Conservation (phyloP, 2,888 invertebrate genomes). For the Drosophila testacea region DNA sequence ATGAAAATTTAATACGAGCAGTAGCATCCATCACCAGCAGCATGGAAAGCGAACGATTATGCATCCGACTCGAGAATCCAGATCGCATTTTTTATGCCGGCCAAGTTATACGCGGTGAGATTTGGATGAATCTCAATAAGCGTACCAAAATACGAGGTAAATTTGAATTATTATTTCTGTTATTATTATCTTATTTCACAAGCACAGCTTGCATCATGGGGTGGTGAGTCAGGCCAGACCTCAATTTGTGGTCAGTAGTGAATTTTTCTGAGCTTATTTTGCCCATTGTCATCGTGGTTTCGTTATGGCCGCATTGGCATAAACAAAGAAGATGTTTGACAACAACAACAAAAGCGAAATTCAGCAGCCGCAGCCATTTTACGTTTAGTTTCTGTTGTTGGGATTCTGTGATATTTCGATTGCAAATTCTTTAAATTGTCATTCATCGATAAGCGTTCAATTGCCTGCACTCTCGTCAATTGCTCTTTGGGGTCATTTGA, state of each 20-base stretch:
- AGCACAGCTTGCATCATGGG: conserved; percentile 49
- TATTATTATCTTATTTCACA: conserved; percentile 38
- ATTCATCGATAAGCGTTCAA: conserved; percentile 69
- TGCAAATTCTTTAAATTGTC: conserved; percentile 59
- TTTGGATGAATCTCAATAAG: conserved; percentile 83
- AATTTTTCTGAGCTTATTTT: conserved; percentile 30
- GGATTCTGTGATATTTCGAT: conserved; percentile 19
- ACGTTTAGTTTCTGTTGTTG: conserved; percentile 10
- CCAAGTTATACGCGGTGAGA: conserved; percentile 83
- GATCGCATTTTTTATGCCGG: conserved; percentile 83
- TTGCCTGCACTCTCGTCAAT: conserved; percentile 51
- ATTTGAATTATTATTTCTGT: conserved; percentile 40
- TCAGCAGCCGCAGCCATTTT: conserved; percentile 38
- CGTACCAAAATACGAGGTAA: conserved; percentile 84
- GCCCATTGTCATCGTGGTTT: conserved; percentile 54
- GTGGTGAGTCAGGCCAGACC: conserved; percentile 53
- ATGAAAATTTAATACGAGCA: conserved; percentile 64
- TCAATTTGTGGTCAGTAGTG: conserved; percentile 37
- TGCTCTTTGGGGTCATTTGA: conserved; percentile 60
- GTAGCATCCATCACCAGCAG: conserved; percentile 25
- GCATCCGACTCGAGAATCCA: conserved; percentile 83
- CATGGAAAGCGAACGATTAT: conserved; percentile 84
- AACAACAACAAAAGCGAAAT: conserved; percentile 24
- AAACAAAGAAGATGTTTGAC: conserved; percentile 69
- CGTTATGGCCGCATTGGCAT: conserved; percentile 71